Evolutionary conservation across 2,113 vertebrate species (phyloP).

Genomic region (Catharus fuscescens): DNA sequence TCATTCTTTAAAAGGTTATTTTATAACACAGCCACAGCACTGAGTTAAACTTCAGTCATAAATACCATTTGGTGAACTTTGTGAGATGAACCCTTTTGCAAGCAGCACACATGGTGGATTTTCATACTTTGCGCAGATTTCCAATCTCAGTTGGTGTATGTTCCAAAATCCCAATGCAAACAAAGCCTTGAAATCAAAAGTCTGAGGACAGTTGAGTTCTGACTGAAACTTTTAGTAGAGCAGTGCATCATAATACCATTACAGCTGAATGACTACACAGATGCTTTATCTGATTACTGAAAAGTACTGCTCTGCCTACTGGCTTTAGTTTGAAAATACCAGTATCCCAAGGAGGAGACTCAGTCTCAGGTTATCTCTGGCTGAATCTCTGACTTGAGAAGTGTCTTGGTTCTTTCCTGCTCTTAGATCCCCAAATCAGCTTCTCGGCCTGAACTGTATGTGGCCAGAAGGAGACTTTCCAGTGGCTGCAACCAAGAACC

Average conservation of each 20-base stretch:
- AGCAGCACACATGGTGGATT: not conserved
- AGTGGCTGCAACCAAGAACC: not conserved
- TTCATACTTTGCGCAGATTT: not conserved
- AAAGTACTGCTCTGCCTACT: not conserved
- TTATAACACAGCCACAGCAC: not conserved
- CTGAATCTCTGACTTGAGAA: not conserved
- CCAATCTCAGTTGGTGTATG: rapidly evolving
- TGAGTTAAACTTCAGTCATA: not conserved
- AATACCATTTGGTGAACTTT: not conserved
- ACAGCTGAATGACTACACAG: not conserved
- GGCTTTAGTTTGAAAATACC: not conserved
- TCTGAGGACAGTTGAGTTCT: not conserved
- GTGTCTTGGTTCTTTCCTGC: not conserved
- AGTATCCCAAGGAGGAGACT: not conserved
- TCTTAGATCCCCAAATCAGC: not conserved
- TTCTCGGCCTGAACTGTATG: not conserved
- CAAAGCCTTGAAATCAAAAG: not conserved
- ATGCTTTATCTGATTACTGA: not conserved
- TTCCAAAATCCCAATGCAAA: not conserved
- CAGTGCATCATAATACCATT: not conserved
- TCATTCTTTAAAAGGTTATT: not conserved
- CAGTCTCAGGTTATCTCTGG: not conserved
- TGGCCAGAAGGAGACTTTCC: not conserved
- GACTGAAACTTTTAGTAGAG: not conserved
- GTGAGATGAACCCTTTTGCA: not conserved